Evolutionary conservation across 2,113 vertebrate genomes (phyloP).

Genomic region (Otocyon megalotis): DNA sequence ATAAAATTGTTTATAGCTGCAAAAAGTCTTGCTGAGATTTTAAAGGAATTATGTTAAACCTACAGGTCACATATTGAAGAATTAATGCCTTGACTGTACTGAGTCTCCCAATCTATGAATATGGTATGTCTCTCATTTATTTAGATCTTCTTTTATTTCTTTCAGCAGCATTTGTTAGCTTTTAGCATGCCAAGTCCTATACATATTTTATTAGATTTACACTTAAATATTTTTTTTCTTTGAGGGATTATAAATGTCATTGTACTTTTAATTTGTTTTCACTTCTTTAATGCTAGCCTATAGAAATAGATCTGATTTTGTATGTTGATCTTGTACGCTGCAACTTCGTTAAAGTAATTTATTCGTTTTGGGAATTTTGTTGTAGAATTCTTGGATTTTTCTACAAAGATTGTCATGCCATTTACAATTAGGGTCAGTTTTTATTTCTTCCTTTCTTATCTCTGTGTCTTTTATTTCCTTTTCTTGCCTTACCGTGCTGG

Average conservation of each 20-base stretch:
- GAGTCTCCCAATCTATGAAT: background rate
- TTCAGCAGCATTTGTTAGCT: background rate
- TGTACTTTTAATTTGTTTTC: background rate
- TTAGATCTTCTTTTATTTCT: background rate
- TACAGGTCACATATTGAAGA: background rate
- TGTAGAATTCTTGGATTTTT: background rate
- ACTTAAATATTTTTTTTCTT: background rate
- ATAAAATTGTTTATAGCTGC: background rate
- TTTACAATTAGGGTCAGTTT: background rate
- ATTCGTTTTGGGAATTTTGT: background rate
- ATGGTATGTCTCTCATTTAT: background rate
- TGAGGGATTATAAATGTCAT: background rate
- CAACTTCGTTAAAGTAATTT: background rate
- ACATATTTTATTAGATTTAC: background rate
- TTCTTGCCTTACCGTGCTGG: background rate
- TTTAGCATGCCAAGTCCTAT: background rate
- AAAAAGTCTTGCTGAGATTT: slow-evolving; percentile 16
- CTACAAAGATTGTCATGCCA: background rate
- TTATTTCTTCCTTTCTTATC: background rate
- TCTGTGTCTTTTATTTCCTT: background rate
- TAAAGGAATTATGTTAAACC: background rate
- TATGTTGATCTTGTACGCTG: background rate
- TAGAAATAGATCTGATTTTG: background rate
- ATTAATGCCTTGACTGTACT: background rate
- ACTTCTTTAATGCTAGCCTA: background rate